These are phyloP conservation scores for Balearica regulorum DNA, from an alignment of 2,797 vertebrate species.

Conservation along the genomic window DNA sequence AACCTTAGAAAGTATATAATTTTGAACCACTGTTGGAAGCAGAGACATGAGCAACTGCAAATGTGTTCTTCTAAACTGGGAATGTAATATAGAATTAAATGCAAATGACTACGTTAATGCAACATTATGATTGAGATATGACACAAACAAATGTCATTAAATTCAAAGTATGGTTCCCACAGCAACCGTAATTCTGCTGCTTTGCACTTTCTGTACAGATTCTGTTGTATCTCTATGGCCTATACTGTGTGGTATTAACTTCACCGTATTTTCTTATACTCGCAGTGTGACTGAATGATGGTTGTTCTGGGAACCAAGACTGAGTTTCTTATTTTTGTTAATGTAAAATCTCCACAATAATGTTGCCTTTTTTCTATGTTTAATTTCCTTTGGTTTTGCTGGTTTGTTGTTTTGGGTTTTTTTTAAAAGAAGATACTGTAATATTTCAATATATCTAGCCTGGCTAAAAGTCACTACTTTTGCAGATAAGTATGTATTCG, in stretches of 20 bases:
- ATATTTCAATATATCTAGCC: not conserved
- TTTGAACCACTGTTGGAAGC: slow-evolving; percentile 44
- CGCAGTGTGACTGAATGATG: not conserved
- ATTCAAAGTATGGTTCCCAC: slow-evolving; percentile 51
- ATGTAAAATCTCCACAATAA: not conserved
- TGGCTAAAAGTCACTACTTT: not conserved
- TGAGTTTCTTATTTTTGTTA: slow-evolving; percentile 17
- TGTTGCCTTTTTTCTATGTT: not conserved
- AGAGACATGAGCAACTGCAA: slow-evolving; percentile 24
- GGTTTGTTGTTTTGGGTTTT: not conserved
- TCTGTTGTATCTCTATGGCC: not conserved
- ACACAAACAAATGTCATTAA: slow-evolving; percentile 61
- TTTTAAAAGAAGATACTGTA: not conserved
- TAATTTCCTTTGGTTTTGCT: not conserved
- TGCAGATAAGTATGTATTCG: not conserved
- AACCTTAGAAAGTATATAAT: slow-evolving; percentile 33
- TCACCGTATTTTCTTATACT: not conserved
- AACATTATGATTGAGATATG: slow-evolving; percentile 51
- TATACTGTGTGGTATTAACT: not conserved
- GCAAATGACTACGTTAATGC: slow-evolving; percentile 51
- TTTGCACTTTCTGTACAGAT: slow-evolving; percentile 21
- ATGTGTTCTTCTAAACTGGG: slow-evolving; percentile 49
- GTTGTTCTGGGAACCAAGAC: slow-evolving; percentile 25
- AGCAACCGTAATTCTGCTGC: slow-evolving; percentile 38
- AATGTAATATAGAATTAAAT: slow-evolving; percentile 59